Percentiles rank a stretch among this genome's conserved stretches.
These are phyloP conservation scores for Drosophila quadrilineata DNA, from an alignment of 1,140 invertebrate genomes.

Conservation along the genomic window DNA sequence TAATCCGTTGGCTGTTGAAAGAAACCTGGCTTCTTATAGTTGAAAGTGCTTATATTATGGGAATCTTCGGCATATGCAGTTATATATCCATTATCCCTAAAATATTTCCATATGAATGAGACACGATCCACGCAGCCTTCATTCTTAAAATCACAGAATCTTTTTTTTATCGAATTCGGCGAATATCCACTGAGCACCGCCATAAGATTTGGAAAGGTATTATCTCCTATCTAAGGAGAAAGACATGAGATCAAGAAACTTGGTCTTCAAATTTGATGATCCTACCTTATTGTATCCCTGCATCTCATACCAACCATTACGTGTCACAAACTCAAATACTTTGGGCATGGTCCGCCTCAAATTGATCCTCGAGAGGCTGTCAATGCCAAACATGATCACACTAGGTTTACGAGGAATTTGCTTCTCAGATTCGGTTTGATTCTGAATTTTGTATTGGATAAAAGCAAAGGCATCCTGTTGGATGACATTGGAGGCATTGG, in stretches of 20 bases:
- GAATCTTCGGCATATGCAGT: conserved; percentile 91
- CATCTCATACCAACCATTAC: conserved; percentile 40
- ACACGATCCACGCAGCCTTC: conserved; percentile 83
- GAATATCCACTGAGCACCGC: conserved; percentile 87
- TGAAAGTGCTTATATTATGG: conserved; percentile 88
- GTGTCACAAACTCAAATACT: conserved; percentile 29
- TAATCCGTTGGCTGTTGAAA: conserved; percentile 89
- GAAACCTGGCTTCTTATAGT: conserved; percentile 91
- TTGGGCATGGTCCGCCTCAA: conserved; percentile 48
- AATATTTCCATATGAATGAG: conserved; percentile 90
- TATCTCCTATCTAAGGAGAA: conserved; percentile 84
- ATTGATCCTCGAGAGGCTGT: conserved; percentile 26
- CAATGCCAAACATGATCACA: conserved; percentile 37
- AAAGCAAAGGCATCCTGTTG: conserved; percentile 49
- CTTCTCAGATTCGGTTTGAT: conserved; percentile 30
- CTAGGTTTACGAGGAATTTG: conserved; percentile 46
- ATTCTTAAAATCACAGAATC: conserved; percentile 82
- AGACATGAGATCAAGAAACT: too few relatives aligned
- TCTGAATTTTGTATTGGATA: conserved; percentile 31
- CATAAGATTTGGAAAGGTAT: conserved; percentile 91
- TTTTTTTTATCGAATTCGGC: conserved; percentile 62
- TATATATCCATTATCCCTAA: conserved; percentile 86
- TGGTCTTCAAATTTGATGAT: too few relatives aligned
- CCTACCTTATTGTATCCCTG: conserved; percentile 71
- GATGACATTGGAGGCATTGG: background rate